These are phyloP conservation scores for Mongoloraphidia duomilia DNA, from an alignment of 2,888 invertebrate genomes.

Conservation along the genomic window DNA sequence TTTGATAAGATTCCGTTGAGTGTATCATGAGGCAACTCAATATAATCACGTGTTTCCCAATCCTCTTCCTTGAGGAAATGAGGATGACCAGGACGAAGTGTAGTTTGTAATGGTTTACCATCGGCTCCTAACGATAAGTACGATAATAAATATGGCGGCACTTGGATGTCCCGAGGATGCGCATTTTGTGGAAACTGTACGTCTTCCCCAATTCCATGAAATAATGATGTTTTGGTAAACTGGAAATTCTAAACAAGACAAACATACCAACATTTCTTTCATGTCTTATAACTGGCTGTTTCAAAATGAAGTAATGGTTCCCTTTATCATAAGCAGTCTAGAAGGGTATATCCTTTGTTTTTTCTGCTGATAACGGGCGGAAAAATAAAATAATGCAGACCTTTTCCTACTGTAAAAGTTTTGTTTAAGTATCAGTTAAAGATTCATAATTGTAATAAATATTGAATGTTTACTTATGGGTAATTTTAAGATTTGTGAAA, in stretches of 20 bases:
- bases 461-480: no score
- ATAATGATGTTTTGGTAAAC: slow-evolving; percentile 38
- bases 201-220: slow-evolving; percentile 38
- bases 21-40: slow-evolving; percentile 34
- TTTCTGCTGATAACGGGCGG: no score
- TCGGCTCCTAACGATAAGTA: slow-evolving; percentile 45
- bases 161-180: slow-evolving; percentile 30
- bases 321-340: no score
- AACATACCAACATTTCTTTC: not conserved
- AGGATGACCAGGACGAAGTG: slow-evolving; percentile 36
- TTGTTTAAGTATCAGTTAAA: no score
- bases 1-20: slow-evolving; percentile 2
- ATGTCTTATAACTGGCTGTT: no score
- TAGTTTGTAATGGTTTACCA: slow-evolving; percentile 44
- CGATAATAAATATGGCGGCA: slow-evolving; percentile 36
- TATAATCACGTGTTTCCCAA: slow-evolving; percentile 55
- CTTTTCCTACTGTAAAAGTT: no score
- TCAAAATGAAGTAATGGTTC: slow-evolving; percentile 20
- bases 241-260: slow-evolving; percentile 37
- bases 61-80: slow-evolving; percentile 38
- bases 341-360: not conserved
- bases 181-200: slow-evolving; percentile 51
- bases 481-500: no score
- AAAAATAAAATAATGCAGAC: no score
- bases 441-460: no score